These are phyloP conservation scores for Drosophila prolongata DNA, from an alignment of 2,888 invertebrate species.

Conservation along the genomic window DNA sequence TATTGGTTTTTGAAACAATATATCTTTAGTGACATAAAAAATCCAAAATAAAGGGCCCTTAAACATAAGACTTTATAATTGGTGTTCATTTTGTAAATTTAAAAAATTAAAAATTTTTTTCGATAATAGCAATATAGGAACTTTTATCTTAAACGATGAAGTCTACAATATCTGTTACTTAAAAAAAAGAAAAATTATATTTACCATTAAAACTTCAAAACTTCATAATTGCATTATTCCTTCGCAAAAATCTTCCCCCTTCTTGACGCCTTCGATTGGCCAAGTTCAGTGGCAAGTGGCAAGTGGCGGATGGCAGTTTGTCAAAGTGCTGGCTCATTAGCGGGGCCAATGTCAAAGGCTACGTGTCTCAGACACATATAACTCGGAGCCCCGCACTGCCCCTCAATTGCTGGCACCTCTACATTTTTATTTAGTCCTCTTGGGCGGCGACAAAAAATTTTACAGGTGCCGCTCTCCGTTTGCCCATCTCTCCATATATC, in stretches of 20 bases:
- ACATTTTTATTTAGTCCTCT: constrained; percentile 52
- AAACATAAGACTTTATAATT: too few relatives aligned
- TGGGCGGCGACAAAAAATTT: constrained; percentile 33
- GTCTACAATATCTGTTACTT: too few relatives aligned
- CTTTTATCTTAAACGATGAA: too few relatives aligned
- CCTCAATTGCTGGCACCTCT: constrained; percentile 42
- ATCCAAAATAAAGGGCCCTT: too few relatives aligned
- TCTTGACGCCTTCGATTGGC: constrained; percentile 21
- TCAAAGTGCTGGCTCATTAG: constrained; percentile 75
- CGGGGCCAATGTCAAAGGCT: constrained; percentile 77
- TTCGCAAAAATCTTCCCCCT: neutral
- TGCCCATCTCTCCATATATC: constrained; percentile 35
- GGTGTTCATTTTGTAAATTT: too few relatives aligned
- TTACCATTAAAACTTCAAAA: too few relatives aligned
- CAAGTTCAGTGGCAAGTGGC: constrained; percentile 68
- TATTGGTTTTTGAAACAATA: too few relatives aligned
- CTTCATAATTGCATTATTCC: constrained; percentile 35
- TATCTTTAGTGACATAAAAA: too few relatives aligned
- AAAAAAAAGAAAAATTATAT: too few relatives aligned
- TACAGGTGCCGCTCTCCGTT: constrained; percentile 59
- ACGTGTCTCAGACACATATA: constrained; percentile 63
- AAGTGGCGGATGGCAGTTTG: constrained; percentile 44
- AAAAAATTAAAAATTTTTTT: too few relatives aligned
- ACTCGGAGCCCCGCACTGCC: neutral
- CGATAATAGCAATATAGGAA: too few relatives aligned